A percentile compares a stretch with the other conserved stretches of the same genome.
Evolutionary conservation across 2,888 invertebrate species (phyloP).

Genomic region (Aphidius colemani): DNA sequence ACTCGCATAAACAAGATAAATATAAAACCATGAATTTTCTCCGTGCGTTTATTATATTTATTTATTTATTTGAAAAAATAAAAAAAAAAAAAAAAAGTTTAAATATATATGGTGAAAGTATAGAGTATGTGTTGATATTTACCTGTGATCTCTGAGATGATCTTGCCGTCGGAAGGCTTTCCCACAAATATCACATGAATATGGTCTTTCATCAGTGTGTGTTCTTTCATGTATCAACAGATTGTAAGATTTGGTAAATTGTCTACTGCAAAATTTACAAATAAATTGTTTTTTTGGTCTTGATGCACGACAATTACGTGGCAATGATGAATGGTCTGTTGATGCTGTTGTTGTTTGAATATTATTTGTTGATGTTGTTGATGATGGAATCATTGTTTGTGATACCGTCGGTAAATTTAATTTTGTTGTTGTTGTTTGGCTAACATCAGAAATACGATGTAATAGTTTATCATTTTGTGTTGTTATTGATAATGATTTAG

Average conservation of each 20-base stretch:
- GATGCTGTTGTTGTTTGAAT: conserved; percentile 38
- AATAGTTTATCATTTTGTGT: conserved; percentile 47
- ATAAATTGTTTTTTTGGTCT: conserved; percentile 91
- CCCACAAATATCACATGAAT: conserved; percentile 96
- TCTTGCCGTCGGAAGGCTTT: conserved; percentile 98
- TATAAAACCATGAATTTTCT: not conserved
- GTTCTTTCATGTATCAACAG: conserved; percentile 98
- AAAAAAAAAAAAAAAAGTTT: not conserved
- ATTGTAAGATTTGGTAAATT: conserved; percentile 98
- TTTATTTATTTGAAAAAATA: not conserved
- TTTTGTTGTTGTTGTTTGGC: conserved; percentile 22
- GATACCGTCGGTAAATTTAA: conserved; percentile 34
- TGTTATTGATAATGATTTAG: conserved; percentile 56
- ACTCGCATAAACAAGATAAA: not conserved
- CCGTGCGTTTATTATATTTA: not conserved
- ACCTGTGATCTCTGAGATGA: conserved; percentile 94
- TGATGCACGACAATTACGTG: conserved; percentile 51
- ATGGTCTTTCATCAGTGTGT: conserved; percentile 95
- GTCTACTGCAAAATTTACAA: conserved; percentile 96
- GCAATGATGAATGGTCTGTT: conserved; percentile 35
- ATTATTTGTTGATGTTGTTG: conserved; percentile 33
- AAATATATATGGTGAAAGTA: conserved; percentile 1
- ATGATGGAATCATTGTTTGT: conserved; percentile 17
- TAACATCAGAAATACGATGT: conserved; percentile 49
- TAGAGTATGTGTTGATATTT: conserved; percentile 45